A percentile compares a stretch with the other conserved stretches of the same genome.
Conservation (phyloP, 1,140 invertebrate genomes). For the Zaprionus nigranus region DNA sequence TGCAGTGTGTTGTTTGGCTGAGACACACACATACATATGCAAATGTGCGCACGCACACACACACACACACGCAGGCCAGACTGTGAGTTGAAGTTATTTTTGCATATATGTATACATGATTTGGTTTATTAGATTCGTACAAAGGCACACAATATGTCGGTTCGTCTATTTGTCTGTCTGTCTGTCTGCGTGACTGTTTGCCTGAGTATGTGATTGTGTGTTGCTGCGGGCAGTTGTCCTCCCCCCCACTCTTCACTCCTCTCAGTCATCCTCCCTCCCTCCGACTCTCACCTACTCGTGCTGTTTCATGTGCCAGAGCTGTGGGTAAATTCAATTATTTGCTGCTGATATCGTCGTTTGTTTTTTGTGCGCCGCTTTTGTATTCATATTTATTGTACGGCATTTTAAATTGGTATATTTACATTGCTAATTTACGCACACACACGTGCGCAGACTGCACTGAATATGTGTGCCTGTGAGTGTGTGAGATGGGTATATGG, state of each 20-base stretch:
- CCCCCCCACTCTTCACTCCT: conserved; percentile 20
- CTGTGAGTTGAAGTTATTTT: conserved; percentile 70
- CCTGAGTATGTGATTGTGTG: conserved; percentile 23
- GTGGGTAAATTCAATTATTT: conserved; percentile 81
- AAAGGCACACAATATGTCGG: conserved; percentile 71
- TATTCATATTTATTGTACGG: conserved; percentile 81
- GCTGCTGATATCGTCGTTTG: conserved; percentile 79
- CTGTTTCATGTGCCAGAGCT: conserved; percentile 31
- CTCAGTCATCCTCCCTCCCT: neutral
- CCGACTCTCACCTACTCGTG: neutral
- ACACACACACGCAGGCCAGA: neutral
- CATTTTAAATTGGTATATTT: conserved; percentile 83
- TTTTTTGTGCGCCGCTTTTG: conserved; percentile 70
- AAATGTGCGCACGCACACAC: conserved; percentile 31
- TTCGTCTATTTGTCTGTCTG: conserved; percentile 45
- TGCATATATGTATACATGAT: conserved; percentile 72
- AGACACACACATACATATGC: conserved; percentile 44
- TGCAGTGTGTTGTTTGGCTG: conserved; percentile 20
- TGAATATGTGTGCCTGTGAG: neutral
- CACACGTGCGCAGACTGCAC: conserved; percentile 27
- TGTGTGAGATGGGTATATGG: conserved; percentile 20
- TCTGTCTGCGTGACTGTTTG: conserved; percentile 28
- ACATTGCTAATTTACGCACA: conserved; percentile 79
- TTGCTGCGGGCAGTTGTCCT: conserved; percentile 49
- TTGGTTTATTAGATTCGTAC: conserved; percentile 80